A percentile compares a stretch with the other conserved stretches of the same genome.
Conservation (phyloP, 2,888 invertebrate genomes). For the Limnephilus marmoratus region DNA sequence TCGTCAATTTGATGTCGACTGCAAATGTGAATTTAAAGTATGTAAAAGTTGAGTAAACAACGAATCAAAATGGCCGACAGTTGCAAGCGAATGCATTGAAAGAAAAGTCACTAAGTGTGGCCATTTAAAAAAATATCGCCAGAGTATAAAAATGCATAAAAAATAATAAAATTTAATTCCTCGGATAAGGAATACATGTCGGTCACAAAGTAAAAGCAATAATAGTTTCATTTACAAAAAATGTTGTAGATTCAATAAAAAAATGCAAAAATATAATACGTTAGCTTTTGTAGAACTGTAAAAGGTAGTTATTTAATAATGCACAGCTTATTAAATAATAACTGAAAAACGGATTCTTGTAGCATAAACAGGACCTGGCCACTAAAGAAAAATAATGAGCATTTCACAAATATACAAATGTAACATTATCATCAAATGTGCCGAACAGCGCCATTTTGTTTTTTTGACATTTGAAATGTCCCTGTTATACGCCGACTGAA, state of each 20-base stretch:
- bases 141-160: neutral
- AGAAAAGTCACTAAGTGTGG: neutral
- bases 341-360: too few species aligned
- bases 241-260: neutral
- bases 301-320: neutral
- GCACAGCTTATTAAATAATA: neutral
- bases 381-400: too few species aligned
- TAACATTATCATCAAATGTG: too few species aligned
- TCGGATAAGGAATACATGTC: neutral
- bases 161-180: neutral
- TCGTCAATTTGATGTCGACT: too few species aligned
- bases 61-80: neutral
- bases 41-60: neutral
- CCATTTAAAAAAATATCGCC: neutral
- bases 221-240: neutral
- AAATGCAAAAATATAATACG: neutral
- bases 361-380: too few species aligned
- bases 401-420: too few species aligned
- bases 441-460: too few species aligned
- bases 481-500: too few species aligned
- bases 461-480: too few species aligned
- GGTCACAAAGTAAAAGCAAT: neutral
- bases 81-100: neutral
- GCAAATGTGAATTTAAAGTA: neutral
- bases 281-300: conserved; percentile 4